phyloP scores from a whole-genome alignment of 2,888 invertebrate genomes.

The Ariolimax columbianus region DNA sequence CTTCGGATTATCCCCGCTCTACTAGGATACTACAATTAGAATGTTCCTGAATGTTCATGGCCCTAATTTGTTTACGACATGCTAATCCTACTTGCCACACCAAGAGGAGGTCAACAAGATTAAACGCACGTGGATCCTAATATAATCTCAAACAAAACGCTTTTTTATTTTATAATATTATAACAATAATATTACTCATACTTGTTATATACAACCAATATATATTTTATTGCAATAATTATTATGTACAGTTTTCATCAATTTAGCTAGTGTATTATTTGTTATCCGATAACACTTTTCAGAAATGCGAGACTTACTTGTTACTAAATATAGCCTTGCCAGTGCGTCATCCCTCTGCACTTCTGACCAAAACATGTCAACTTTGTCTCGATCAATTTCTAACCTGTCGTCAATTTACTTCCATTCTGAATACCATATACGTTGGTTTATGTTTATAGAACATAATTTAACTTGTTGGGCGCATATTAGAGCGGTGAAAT shows the following conservation, averaged over 20 bases:
- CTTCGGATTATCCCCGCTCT: too few species aligned
- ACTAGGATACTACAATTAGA: too few species aligned
- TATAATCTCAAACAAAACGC: not conserved
- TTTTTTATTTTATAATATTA: not conserved
- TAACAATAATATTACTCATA: not conserved
- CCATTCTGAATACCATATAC: slow-evolving; percentile 49
- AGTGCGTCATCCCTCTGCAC: slow-evolving; percentile 43
- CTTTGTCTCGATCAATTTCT: slow-evolving; percentile 38
- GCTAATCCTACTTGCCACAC: not conserved
- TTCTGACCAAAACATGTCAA: slow-evolving; percentile 50
- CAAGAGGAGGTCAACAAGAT: not conserved
- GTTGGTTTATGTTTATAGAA: slow-evolving; percentile 46
- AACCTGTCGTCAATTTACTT: slow-evolving; percentile 40
- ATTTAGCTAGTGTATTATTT: not conserved
- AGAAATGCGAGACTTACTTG: not conserved
- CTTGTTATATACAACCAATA: not conserved
- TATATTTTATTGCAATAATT: not conserved
- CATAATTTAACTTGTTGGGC: slow-evolving; percentile 42
- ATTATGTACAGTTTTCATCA: not conserved
- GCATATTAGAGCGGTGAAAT: slow-evolving; percentile 48
- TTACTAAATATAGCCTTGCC: slow-evolving; percentile 33
- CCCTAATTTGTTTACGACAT: not conserved
- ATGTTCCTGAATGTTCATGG: too few species aligned
- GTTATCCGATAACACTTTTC: not conserved
- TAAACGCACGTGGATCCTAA: not conserved